Base-by-base conservation (phyloP, 2,888 invertebrate species). In the Metalampra italica region DNA sequence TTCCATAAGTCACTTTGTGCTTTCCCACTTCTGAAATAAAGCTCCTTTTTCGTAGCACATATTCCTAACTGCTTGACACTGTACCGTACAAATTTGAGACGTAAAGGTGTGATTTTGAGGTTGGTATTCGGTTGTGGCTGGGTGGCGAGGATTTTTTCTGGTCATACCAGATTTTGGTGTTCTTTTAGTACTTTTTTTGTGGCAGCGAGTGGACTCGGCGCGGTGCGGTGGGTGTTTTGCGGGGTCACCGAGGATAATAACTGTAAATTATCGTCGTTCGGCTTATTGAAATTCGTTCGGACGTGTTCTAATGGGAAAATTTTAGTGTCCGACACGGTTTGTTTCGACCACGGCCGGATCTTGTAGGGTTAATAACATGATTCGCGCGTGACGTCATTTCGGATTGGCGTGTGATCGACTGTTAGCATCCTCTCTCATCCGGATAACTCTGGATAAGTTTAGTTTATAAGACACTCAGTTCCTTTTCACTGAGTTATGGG, bases 221-320 rank as follows among this genome's bases (percentile, higher is more conserved):
- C 72, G 71, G 71, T 81, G 71, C 80, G 78, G 85, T 85, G 85
- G 85, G 85, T 86, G 86, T 87, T 85, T 86, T 82, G 86, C 86
- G 86, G 87, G 88, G 87, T 88, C 88, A 87, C 76, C 74, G 80
- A 77, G 78, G 85, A 83, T 88, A 89, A 88, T 89, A 88, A 88
- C 87, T 82, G 87, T 87, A 88, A 87, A 88, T 88, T 86, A 88
- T 87, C 80, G 77, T 82, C 78, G 67, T 78, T 75, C 68, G 79
- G 74, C 77, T 87, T 88, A 89, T 89, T 87, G 88, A 88, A 88
- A 83, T 80, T 76, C 72, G 75, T 72, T 57, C 67, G 75, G 78
- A 75, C 76, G 69, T 71, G 71, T 77, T 77, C 80, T 85, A 85
- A 82, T 83, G 78, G 73, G 71, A 68, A 71, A 73, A 66, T 70